phyloP scores from a whole-genome alignment of 2,888 invertebrate species.

The Rutpela maculata region DNA sequence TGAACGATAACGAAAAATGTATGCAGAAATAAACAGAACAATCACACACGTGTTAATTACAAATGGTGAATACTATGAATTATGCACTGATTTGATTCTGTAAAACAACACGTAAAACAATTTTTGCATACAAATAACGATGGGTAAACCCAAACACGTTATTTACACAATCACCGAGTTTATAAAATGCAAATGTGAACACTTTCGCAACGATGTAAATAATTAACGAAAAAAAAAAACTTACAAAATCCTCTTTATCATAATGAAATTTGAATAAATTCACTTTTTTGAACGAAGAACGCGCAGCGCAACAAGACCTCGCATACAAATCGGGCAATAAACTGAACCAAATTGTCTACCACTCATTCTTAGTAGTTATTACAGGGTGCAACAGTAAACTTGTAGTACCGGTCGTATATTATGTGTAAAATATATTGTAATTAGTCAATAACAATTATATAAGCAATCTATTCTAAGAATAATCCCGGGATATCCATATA shows the following conservation, averaged over 20 bases:
- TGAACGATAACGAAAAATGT: too few species aligned
- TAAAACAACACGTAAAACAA: neutral
- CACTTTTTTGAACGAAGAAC: neutral
- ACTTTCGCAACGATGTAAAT: neutral
- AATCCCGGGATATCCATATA: neutral
- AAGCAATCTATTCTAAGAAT: neutral
- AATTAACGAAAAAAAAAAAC: neutral
- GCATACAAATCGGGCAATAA: neutral
- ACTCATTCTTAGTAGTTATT: conserved; percentile 6
- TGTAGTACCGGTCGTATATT: neutral
- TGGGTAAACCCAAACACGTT: neutral
- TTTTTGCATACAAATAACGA: neutral
- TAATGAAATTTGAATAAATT: neutral
- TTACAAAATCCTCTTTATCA: conserved; percentile 28
- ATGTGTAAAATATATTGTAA: neutral
- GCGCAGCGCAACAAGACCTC: neutral
- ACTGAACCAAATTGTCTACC: conserved; percentile 11
- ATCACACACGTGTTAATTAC: neutral
- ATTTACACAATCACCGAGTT: neutral
- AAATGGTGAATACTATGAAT: neutral
- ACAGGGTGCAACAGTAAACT: conserved; percentile 25
- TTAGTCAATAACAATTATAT: neutral
- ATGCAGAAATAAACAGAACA: neutral
- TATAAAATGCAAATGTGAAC: neutral
- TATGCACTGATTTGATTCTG: neutral